Conservation (phyloP, 2,113 vertebrate species). For the Crotalus horridus region DNA sequence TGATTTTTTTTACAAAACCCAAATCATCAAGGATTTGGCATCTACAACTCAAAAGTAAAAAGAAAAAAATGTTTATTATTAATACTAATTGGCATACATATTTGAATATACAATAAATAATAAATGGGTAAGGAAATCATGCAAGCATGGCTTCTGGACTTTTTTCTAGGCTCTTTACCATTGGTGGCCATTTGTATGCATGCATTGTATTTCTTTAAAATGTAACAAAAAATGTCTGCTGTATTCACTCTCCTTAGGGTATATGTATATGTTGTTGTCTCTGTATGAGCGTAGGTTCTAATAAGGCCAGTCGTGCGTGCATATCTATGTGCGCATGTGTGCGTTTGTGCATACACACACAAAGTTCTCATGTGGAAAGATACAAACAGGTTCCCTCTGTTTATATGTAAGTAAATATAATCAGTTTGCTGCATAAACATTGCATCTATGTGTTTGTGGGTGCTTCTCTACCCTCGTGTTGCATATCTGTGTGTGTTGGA, state of each 20-base stretch:
- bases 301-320: background rate
- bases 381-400: background rate
- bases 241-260: background rate
- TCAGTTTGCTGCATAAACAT: background rate
- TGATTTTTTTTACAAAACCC: background rate
- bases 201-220: background rate
- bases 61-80: background rate
- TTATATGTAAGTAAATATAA: background rate
- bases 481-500: background rate
- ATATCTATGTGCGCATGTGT: background rate
- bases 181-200: background rate
- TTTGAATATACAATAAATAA: background rate
- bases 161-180: background rate
- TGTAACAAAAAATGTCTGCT: background rate
- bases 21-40: background rate
- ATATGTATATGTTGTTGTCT: background rate
- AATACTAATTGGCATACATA: background rate
- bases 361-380: background rate
- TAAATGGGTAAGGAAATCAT: background rate
- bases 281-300: background rate
- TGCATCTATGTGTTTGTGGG: background rate
- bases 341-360: background rate
- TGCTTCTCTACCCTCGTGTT: background rate
- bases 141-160: background rate
- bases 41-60: background rate